Conservation (phyloP, 1,140 invertebrate genomes). For the Idris sp. region DNA sequence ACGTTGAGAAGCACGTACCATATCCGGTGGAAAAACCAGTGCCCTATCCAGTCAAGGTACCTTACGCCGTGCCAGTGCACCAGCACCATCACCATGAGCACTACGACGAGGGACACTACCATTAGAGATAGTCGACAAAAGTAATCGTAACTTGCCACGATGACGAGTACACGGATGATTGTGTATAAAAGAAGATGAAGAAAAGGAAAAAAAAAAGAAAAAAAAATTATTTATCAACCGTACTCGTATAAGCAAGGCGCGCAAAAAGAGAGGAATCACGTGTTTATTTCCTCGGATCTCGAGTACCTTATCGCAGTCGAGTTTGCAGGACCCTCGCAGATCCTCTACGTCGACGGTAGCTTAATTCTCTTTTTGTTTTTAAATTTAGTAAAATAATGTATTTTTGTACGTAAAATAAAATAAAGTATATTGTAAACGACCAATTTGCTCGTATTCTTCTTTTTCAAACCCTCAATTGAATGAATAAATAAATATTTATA, state of each 20-base stretch:
- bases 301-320: slow-evolving; percentile 60
- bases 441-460: too few species aligned
- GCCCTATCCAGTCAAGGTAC: slow-evolving; percentile 85
- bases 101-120: slow-evolving; percentile 21
- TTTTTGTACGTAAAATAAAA: slow-evolving; percentile 63
- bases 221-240: too few species aligned
- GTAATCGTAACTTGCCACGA: slow-evolving; percentile 23
- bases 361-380: slow-evolving; percentile 56
- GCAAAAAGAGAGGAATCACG: slow-evolving; percentile 48
- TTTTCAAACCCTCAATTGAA: too few species aligned
- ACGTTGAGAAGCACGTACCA: slow-evolving; percentile 83
- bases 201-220: too few species aligned
- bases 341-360: slow-evolving; percentile 43
- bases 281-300: slow-evolving; percentile 55
- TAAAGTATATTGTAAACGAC: slow-evolving; percentile 43
- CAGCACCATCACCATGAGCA: slow-evolving; percentile 68
- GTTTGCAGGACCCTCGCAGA: slow-evolving; percentile 18
- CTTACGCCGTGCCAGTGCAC: slow-evolving; percentile 82
- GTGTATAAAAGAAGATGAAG: too few species aligned
- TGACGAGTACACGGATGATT: slow-evolving; percentile 40
- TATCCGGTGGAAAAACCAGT: slow-evolving; percentile 84
- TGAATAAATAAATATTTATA: too few species aligned
- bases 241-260: slow-evolving; percentile 58
- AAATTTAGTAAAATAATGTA: slow-evolving; percentile 61
- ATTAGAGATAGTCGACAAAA: slow-evolving; percentile 22